Evolutionary conservation across 2,113 vertebrate genomes (phyloP).

Genomic region (Phrynosoma platyrhinos): DNA sequence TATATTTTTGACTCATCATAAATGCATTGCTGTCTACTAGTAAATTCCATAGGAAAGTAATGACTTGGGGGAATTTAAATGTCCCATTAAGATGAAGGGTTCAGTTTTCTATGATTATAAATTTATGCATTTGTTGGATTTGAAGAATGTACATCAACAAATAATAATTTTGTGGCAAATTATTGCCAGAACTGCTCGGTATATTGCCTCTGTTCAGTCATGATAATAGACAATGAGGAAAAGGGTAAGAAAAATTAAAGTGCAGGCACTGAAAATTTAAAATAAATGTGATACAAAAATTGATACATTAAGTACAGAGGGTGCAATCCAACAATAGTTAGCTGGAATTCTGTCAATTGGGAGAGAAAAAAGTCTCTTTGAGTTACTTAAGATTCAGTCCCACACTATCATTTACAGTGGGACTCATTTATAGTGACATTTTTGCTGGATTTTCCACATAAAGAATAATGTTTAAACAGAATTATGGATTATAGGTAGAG

Average conservation of each 20-base stretch:
- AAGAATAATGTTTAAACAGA: background rate
- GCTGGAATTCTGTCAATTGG: background rate
- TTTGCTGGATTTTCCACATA: background rate
- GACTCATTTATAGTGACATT: background rate
- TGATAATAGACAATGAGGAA: background rate
- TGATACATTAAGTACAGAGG: background rate
- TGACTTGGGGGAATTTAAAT: constrained; percentile 34
- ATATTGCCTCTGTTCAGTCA: background rate
- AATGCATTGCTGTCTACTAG: constrained; percentile 33
- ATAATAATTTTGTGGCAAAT: background rate
- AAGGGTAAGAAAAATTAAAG: background rate
- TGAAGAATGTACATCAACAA: background rate
- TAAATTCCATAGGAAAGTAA: constrained; percentile 40
- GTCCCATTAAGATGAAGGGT: background rate
- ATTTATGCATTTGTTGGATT: background rate
- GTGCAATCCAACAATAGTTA: background rate
- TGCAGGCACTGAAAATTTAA: background rate
- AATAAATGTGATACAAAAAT: background rate
- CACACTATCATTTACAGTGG: background rate
- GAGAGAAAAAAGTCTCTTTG: background rate
- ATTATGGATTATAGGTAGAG: background rate
- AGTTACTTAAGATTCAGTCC: background rate
- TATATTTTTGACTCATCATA: constrained; percentile 27
- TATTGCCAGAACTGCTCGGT: background rate
- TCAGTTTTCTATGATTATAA: background rate